Base-by-base conservation (phyloP, 2,888 invertebrate species). In the Marronus borbonicus region DNA sequence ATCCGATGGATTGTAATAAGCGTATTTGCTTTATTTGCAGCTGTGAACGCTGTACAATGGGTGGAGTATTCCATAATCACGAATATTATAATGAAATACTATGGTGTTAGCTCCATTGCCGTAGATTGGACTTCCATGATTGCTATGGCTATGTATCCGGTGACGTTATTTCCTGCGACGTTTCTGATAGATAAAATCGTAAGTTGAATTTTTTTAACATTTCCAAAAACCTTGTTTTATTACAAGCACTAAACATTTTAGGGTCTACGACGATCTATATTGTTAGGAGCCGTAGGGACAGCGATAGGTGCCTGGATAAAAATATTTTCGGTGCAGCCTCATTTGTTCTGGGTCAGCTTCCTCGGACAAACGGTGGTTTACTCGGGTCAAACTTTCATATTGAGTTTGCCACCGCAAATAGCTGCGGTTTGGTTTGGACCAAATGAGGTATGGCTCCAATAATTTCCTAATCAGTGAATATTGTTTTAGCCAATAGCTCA, bases 381-480 rank as follows among this genome's bases (percentile, higher is more conserved):
- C 0, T 85, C 94, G n/a, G 95, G 97, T 36, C 97, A 98, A 89
- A 94, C 97, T 24, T 98, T 97, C 89, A 94, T 98, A 77, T 90
- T 98, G 58, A 96, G 96, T 82, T 92, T 98, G 76, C 98, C 98
- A 0, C 95, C 98, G 0, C 90, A 94, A 74, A 89, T 98, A 82
- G 98, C 98, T 0, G 97, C 98, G 0, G 96, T 97, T 52, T 99
- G 98, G 98, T 99, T 99, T 87, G 97, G 98, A 2, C 94, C 96
- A 0, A 94, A 96, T 85, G 96, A 98, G 90, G 97, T 98, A 36
- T 97, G 97, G 77, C 64, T n/a, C 58, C 3, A 12, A 36, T n/a
- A 20, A 55, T 24, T 55, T 17, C 14, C 17, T 17, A 17, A 0
- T 0, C 17, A 17, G 0, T 17, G 17, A 31, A 31, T 31, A 31